Base-by-base conservation (phyloP, 2,797 vertebrate species). In the Zalophus californianus region DNA sequence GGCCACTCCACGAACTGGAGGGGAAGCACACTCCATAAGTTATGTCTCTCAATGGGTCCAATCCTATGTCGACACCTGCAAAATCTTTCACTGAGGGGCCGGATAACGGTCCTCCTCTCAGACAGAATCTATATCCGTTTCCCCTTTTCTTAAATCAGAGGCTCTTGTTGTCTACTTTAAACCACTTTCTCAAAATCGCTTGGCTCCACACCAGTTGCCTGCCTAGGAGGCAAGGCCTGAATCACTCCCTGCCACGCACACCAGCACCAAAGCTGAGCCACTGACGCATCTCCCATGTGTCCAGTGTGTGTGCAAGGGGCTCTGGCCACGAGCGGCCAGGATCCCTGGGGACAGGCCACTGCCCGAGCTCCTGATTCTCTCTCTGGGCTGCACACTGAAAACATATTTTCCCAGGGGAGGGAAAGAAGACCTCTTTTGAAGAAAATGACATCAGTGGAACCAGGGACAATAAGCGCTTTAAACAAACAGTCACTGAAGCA, bases 221-320 rank as follows among this genome's bases (percentile, higher is more conserved):
- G 66, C 97, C 95, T 72, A 79, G 66, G 7, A 50, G 62, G 35
- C 18, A 35, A 91, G 56, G 75, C 62, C 70, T 87, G 66, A 96
- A 82, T 78, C 93, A 91, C 83, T 94, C 92, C 77, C 78, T 54
- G 0, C 50, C 79, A 16, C 96, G 80, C 77, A 90, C 25, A 48
- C 27, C 41, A 44, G 70, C 56, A 48, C 54, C 27, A 44, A 23
- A 7, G 23, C 23, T 32, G 77, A 29, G 35, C 68, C 23, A 2
- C 29, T 0, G 20, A 10, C 2, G 1, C 5, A 1, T 44, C n/a
- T 79, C 18, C 80, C 14, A 2, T 1, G 6, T 21, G 20, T 70
- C 58, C 29, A n/a, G 62, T 9, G 50, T 27, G 10, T 7, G 7
- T 25, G 44, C 18, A 3, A 23, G 0, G 66, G 29, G 82, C 29